Percentiles rank a stretch among this genome's conserved stretches.
phyloP scores from a whole-genome alignment of 2,888 invertebrate species.

The Phengaris arion region DNA sequence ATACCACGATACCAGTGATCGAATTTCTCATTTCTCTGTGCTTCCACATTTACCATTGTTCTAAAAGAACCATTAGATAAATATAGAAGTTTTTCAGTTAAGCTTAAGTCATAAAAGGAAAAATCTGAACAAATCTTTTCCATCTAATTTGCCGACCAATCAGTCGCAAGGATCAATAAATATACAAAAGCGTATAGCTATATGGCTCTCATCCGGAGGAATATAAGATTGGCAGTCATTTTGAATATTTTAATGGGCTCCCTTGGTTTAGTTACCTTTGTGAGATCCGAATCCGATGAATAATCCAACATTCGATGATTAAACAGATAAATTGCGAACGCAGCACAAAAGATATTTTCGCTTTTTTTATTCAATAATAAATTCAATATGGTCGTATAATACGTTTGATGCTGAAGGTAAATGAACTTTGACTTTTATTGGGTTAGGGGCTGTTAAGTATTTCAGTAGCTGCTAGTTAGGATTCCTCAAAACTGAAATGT shows the following conservation, averaged over 20 bases:
- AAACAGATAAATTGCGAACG: constrained; percentile 26
- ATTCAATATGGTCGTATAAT: constrained; percentile 16
- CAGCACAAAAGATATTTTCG: constrained; percentile 15
- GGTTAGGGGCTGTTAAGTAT: background rate
- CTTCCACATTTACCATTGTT: too few relatives aligned
- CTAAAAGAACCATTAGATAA: too few relatives aligned
- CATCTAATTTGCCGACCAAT: background rate
- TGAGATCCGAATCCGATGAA: constrained; percentile 48
- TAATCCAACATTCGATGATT: constrained; percentile 43
- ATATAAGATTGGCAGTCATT: constrained; percentile 48
- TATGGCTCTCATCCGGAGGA: constrained; percentile 33
- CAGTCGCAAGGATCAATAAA: constrained; percentile 15
- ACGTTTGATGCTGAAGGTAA: background rate
- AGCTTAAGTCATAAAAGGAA: background rate
- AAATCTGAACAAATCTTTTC: background rate
- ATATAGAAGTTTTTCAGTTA: too few relatives aligned
- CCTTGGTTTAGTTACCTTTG: constrained; percentile 47
- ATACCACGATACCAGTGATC: too few relatives aligned
- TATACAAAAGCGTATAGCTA: constrained; percentile 15
- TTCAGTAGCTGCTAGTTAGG: background rate
- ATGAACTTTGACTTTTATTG: background rate
- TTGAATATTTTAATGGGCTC: constrained; percentile 52
- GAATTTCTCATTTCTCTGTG: too few relatives aligned
- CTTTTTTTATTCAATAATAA: constrained; percentile 13
- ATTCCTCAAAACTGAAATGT: too few relatives aligned